Base-by-base conservation (phyloP, 2,888 invertebrate species). In the Epsilonema sp. region DNA sequence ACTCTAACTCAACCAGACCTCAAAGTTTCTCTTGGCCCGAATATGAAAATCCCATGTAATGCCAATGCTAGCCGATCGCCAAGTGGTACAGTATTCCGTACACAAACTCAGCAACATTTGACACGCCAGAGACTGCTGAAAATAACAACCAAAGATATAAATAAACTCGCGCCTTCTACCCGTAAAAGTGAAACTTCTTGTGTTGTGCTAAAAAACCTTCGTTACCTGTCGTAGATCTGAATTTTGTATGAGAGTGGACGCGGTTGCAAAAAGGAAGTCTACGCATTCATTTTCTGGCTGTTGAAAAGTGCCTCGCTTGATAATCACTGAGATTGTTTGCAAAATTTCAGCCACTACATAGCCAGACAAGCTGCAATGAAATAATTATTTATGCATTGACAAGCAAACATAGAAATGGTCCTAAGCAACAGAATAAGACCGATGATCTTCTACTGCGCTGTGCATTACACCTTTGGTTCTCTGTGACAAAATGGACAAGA, bases 11-110 rank as follows among this genome's bases (percentile, higher is more conserved):
- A n/a, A n/a, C n/a, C n/a, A n/a, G 58, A 73, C 75, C 72, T 87
- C 85, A 70, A 89, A 87, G 38, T 78, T 76, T 58, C 77, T 78
- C 66, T 86, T 87, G 26, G 82, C 78, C 60, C 77, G 75, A 58
- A 80, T 78, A 67, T 89, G 86, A 31, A 79, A 76, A 66, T 84
- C 84, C 82, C 82, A 86, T 39, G 84, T 78, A 43, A 87, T 70
- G 4, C 85, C 84, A 13, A 84, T 79, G 67, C 83, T 83, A 26
- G 83, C 78, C 1, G 85, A 82, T 61, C 82, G 79, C 1, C 79
- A 77, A 3, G 83, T 81, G 26, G 77, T 80, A 8, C 82, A 79
- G 70, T 83, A 86, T 66, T 87, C 87, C 70, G 82, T 82, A 73
- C 87, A 77, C 42, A 89, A 71, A 11, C 82, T 78, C 47, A 78